phyloP scores from a whole-genome alignment of 2,888 invertebrate species.

The Ectropis crepuscularia region DNA sequence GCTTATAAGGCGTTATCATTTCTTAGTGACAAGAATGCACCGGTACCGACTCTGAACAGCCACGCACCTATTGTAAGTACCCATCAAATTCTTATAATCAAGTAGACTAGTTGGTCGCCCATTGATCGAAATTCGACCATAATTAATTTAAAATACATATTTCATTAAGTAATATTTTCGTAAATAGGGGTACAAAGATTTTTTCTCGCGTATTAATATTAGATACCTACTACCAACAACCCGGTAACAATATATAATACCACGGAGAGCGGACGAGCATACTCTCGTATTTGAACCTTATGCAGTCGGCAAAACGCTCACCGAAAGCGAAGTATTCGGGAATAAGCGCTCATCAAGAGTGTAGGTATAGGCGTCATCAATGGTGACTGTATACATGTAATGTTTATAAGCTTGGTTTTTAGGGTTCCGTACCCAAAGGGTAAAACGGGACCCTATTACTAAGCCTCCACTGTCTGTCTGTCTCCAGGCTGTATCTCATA shows the following conservation, averaged over 20 bases:
- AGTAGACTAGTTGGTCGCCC: conserved; percentile 29
- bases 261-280: conserved; percentile 35
- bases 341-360: conserved; percentile 37
- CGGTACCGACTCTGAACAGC: conserved; percentile 36
- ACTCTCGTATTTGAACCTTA: conserved; percentile 37
- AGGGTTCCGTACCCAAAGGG: not conserved
- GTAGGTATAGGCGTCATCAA: conserved; percentile 37
- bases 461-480: too few species aligned
- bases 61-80: conserved; percentile 36
- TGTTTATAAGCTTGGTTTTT: conserved; percentile 26
- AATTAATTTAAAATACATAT: conserved; percentile 37
- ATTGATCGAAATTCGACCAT: too few species aligned
- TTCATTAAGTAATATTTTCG: conserved; percentile 37
- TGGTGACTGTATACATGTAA: conserved; percentile 38
- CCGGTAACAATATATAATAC: conserved; percentile 38
- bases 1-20: conserved; percentile 42
- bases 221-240: conserved; percentile 39
- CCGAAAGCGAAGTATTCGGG: conserved; percentile 39
- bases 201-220: conserved; percentile 33
- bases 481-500: too few species aligned
- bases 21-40: conserved; percentile 36
- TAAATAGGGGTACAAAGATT: conserved; percentile 36
- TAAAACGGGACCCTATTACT: conserved; percentile 19
- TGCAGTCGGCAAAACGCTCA: conserved; percentile 36
- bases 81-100: conserved; percentile 34